Percentiles rank a stretch among this genome's conserved stretches.
phyloP scores from a whole-genome alignment of 2,113 vertebrate species.

The Nasalis larvatus region DNA sequence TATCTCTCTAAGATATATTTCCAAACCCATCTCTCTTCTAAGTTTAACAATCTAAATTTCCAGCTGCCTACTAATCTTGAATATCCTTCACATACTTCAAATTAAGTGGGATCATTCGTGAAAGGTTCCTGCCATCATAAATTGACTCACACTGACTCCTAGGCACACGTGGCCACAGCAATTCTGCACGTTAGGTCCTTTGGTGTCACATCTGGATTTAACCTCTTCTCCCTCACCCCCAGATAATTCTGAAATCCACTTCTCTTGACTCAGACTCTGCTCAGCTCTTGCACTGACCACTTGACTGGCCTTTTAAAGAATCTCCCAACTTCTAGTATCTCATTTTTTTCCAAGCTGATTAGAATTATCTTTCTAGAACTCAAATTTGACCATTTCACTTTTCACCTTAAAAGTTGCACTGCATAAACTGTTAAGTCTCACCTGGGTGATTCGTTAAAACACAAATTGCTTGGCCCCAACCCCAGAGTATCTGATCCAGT shows the following conservation, averaged over 20 bases:
- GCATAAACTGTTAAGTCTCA: background rate
- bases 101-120: background rate
- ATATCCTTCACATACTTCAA: background rate
- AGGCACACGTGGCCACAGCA: accelerated
- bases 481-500: background rate
- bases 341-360: background rate
- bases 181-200: background rate
- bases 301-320: background rate
- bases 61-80: background rate
- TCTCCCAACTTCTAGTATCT: background rate
- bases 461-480: background rate
- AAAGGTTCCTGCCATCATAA: background rate
- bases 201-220: background rate
- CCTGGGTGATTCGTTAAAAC: background rate
- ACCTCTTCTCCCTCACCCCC: background rate
- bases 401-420: background rate
- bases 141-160: background rate
- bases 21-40: background rate
- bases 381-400: background rate
- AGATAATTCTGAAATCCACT: background rate
- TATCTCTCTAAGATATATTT: background rate
- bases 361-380: conserved; percentile 4
- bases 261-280: background rate
- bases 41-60: background rate
- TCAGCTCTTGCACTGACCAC: background rate